Base-by-base conservation (phyloP, 2,113 vertebrate genomes). In the Halichoeres trimaculatus region DNA sequence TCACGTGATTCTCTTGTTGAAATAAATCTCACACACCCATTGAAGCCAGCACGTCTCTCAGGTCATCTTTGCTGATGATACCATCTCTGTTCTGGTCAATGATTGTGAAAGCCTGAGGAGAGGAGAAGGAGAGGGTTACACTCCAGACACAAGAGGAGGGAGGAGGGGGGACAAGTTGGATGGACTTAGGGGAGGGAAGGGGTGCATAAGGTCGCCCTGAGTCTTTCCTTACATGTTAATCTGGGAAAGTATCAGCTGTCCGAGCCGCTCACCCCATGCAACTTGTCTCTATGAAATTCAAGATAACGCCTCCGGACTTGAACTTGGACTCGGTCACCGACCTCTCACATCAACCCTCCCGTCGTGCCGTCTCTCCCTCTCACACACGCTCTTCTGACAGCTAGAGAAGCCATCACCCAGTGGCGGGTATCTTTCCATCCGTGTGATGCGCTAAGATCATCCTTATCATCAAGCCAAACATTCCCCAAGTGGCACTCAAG, bases 61-160 rank as follows among this genome's bases (percentile, higher is more conserved):
- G 90, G 67, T 97, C 96, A 53, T 96, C 96, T 88, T 97, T 97
- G 92, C 96, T 95, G 71, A 97, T 97, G 93, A 97, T 96, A 52
- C 96, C 96, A 70, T 97, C 96, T 74, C 95, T 95, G 93, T 97
- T 96, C 94, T 96, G 96, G 91, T 97, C 96, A 11, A 97, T 96
- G 83, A 97, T 96, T 72, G 96, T 97, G 94, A 97, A 97, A 70
- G 96, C 96, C 96, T 97, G 11, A 8, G 23, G 65, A 13, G 57
- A 20, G 19, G 20, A 60, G 16, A 48, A 40, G 55, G 51, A 58
- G 35, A 51, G 47, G 67, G 54, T 30, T 20, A 6, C 38, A 11
- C 3, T 45, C 7, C 9, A 10, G 47, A 45, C 0, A n/a, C 22
- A 68, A 16, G 14, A 13, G 35, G 20, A 16, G 10, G 20, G 6